A percentile compares a stretch with the other conserved stretches of the same genome.
Evolutionary conservation across 2,797 vertebrate genomes (phyloP).

Genomic region (Pseudochirops corinnae): DNA sequence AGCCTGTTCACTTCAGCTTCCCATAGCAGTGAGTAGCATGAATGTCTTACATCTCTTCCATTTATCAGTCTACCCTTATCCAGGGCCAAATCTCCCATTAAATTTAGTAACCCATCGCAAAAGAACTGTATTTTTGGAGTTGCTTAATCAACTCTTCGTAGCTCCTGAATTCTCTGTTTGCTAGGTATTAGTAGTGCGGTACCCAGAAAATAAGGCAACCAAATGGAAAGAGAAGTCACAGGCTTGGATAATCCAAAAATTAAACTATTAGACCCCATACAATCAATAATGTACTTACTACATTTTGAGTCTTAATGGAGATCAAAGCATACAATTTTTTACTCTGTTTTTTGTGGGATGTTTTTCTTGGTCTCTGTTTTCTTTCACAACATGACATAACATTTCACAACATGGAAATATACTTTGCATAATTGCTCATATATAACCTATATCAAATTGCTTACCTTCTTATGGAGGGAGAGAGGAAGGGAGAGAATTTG

Average conservation of each 20-base stretch:
- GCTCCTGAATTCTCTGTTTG: not conserved
- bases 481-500: not conserved
- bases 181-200: not conserved
- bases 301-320: not conserved
- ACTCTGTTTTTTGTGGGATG: not conserved
- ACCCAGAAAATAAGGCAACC: not conserved
- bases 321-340: not conserved
- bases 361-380: not conserved
- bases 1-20: not conserved
- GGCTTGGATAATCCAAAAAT: not conserved
- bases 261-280: not conserved
- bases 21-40: not conserved
- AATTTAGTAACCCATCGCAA: not conserved
- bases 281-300: not conserved
- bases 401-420: not conserved
- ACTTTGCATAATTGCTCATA: not conserved
- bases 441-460: not conserved
- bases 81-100: too few species aligned
- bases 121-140: not conserved
- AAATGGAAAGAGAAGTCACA: not conserved
- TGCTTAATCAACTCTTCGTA: not conserved
- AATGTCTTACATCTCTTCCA: not conserved
- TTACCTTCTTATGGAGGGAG: not conserved
- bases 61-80: too few species aligned
- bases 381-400: not conserved